These are phyloP conservation scores for Stenichneumon culpator DNA, from an alignment of 2,888 invertebrate genomes.

Conservation along the genomic window DNA sequence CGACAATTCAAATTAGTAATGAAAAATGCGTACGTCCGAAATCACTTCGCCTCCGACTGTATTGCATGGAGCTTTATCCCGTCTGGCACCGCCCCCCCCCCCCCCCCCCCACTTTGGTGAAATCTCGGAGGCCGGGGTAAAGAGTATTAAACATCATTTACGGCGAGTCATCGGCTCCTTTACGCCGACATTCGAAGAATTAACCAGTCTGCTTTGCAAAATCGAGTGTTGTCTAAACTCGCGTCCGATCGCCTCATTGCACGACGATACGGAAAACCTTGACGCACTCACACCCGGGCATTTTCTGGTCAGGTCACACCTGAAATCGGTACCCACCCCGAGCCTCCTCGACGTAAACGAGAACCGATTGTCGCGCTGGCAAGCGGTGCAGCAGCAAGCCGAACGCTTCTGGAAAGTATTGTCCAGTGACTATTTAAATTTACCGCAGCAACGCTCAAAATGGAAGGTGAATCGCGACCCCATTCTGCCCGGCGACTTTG, in stretches of 20 bases:
- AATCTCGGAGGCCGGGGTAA: constrained; percentile 14
- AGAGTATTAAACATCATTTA: constrained; percentile 41
- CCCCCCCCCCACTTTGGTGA: constrained; percentile 65
- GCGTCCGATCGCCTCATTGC: constrained; percentile 52
- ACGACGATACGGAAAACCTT: background rate
- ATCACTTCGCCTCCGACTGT: constrained; percentile 20
- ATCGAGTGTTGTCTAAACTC: constrained; percentile 67
- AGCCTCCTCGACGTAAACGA: constrained; percentile 4
- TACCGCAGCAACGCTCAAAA: constrained; percentile 48
- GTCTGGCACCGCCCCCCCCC: too few species aligned
- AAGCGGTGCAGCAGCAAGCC: background rate
- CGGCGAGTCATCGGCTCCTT: constrained; percentile 9
- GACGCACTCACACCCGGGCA: constrained; percentile 49
- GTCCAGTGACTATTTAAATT: constrained; percentile 53
- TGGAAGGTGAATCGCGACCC: constrained; percentile 13
- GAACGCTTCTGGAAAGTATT: constrained; percentile 51
- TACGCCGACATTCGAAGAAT: constrained; percentile 38
- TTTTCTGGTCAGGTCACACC: constrained; percentile 37
- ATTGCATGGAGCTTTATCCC: constrained; percentile 67
- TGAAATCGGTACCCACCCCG: constrained; percentile 31
- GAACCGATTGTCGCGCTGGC: constrained; percentile 52
- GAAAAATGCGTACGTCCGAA: constrained; percentile 19
- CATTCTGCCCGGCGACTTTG: constrained; percentile 58
- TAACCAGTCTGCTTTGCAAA: constrained; percentile 52
- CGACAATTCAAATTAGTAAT: background rate